These are phyloP conservation scores for Mycalesis mineus DNA, from an alignment of 2,888 invertebrate species.

Conservation along the genomic window DNA sequence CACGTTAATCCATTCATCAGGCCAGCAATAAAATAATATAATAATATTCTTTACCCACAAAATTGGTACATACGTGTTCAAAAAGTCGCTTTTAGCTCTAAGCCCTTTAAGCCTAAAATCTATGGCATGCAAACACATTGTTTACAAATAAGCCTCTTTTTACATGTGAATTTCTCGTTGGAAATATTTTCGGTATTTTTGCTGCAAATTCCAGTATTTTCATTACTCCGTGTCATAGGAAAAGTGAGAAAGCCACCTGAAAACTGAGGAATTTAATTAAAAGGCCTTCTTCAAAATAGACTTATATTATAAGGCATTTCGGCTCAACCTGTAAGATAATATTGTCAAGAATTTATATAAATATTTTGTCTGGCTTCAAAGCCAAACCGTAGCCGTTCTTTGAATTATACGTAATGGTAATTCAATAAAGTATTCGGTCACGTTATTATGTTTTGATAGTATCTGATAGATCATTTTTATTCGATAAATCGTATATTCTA, in stretches of 20 bases:
- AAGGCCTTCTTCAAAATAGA: constrained; percentile 4
- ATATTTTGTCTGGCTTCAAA: neutral
- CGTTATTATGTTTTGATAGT: neutral
- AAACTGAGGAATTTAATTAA: constrained; percentile 12
- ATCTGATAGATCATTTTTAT: no score
- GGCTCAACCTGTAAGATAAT: neutral
- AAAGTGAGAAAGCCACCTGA: constrained; percentile 7
- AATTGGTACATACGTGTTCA: neutral
- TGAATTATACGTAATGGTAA: neutral
- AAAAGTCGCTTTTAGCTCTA: neutral
- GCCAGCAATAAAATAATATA: no score
- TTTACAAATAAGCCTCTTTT: neutral
- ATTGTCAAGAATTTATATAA: constrained; percentile 5
- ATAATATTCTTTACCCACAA: no score
- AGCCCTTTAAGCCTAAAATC: no score
- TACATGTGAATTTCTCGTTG: no score
- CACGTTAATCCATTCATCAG: no score
- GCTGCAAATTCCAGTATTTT: constrained; percentile 2
- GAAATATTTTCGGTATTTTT: neutral
- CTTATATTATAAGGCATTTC: neutral
- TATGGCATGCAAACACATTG: neutral
- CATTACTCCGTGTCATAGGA: constrained; percentile 1
- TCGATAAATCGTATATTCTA: no score
- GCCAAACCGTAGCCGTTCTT: neutral
- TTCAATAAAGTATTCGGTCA: neutral